Base-by-base conservation (phyloP, 2,888 invertebrate genomes). In the Drosophila merina region DNA sequence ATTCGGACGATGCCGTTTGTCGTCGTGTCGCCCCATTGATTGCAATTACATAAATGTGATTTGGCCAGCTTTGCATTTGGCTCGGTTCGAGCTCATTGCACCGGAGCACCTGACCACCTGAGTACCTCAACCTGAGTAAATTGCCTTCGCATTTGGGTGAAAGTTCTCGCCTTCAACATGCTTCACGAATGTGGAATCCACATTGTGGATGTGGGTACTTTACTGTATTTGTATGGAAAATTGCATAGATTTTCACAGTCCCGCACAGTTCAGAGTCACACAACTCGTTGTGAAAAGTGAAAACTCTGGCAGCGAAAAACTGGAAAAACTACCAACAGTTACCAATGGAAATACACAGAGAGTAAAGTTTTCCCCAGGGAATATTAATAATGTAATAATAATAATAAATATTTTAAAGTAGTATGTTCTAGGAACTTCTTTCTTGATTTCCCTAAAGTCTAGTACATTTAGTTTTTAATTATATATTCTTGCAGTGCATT, bases 241-340 rank as follows among this genome's bases (percentile, higher is more conserved):
- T 75, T 69, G 80, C 73, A 72, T 67, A 55, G 70, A 73, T 66
- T 66, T 68, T 58, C 60, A 47, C 57, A 51, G 49, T 31, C 38
- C 3, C 42, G 57, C 33, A 12, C 33, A 12, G 6, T 31, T 25
- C 33, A 44, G 14, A 20, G 14, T 42, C 26, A 33, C 28, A 48
- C 38, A 54, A 68, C 85, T 44, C 63, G 80, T 82, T 86, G 84
- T 77, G 79, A 87, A 84, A 84, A 84, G 84, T 84, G 84, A 84
- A 84, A 84, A 84, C 83, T 59, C 69, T 64, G 52, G n/a, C 66
- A 52, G 52, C 45, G 66, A 70, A 76, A 77, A 87, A 79, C 82
- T 87, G 79, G 82, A 82, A 85, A 82, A 79, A 79, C 88, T 76
- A 74, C 72, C 40, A 45, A n/a, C 28, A 30, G 31, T 10, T 25